These are phyloP conservation scores for Crypturellus tataupa DNA, from an alignment of 2,797 vertebrate genomes.

Conservation along the genomic window DNA sequence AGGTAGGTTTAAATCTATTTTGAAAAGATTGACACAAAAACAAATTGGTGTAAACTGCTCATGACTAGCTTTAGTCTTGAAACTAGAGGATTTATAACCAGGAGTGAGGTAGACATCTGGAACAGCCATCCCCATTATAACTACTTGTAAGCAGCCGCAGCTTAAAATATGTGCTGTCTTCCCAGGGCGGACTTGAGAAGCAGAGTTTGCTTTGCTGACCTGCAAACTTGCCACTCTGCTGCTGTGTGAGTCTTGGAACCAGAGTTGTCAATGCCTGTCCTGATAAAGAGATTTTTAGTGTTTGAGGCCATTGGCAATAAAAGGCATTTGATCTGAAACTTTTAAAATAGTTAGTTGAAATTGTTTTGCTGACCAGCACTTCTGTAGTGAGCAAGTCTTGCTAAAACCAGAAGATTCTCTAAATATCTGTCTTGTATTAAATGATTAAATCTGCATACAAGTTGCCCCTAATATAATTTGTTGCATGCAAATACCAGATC, in stretches of 20 bases:
- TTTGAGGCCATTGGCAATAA: conserved; percentile 28
- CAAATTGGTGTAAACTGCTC: conserved; percentile 36
- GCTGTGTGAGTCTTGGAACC: not conserved
- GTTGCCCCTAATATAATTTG: conserved; percentile 49
- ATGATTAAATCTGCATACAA: conserved; percentile 45
- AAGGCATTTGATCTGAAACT: conserved; percentile 26
- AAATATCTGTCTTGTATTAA: not conserved
- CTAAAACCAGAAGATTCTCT: not conserved
- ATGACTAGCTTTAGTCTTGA: not conserved
- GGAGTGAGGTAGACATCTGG: conserved; percentile 27
- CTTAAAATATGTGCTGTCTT: conserved; percentile 31
- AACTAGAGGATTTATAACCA: conserved; percentile 52
- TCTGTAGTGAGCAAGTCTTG: not conserved
- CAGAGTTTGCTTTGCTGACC: conserved; percentile 18
- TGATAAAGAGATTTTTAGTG: conserved; percentile 35
- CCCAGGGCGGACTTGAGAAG: conserved; percentile 20
- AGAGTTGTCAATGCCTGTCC: not conserved
- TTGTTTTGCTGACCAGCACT: conserved; percentile 39
- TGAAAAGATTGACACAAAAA: conserved; percentile 54
- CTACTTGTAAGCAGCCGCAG: not conserved
- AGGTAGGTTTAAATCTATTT: conserved; percentile 42
- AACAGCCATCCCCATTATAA: not conserved
- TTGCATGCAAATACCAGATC: conserved; percentile 39
- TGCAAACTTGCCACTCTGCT: not conserved
- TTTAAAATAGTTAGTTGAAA: conserved; percentile 22